These are phyloP conservation scores for Nomada flava DNA, from an alignment of 2,888 invertebrate genomes.

Conservation along the genomic window DNA sequence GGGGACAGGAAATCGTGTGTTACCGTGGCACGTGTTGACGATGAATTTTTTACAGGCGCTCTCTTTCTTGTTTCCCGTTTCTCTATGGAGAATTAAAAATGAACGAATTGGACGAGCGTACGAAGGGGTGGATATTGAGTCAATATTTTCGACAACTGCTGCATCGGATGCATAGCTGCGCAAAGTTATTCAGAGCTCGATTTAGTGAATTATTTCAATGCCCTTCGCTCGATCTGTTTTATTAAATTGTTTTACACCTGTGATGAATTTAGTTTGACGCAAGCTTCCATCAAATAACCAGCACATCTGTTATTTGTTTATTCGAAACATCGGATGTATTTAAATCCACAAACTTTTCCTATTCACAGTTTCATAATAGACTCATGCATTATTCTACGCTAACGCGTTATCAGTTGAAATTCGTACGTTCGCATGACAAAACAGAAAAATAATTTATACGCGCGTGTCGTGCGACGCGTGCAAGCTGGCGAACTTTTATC, in stretches of 20 bases:
- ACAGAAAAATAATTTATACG: conserved; percentile 64
- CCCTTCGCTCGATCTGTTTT: too few relatives aligned
- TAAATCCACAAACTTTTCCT: too few relatives aligned
- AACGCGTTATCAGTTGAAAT: conserved; percentile 27
- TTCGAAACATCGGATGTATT: too few relatives aligned
- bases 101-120: not conserved
- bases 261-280: too few relatives aligned
- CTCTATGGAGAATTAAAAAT: not conserved
- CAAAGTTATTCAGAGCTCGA: too few relatives aligned
- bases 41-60: conserved; percentile 1
- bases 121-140: not conserved
- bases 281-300: too few relatives aligned
- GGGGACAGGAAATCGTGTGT: conserved; percentile 31
- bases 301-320: too few relatives aligned
- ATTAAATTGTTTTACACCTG: too few relatives aligned
- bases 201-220: too few relatives aligned
- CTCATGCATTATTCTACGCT: conserved; percentile 9
- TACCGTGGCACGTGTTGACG: conserved; percentile 31
- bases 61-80: not conserved
- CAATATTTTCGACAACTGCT: not conserved
- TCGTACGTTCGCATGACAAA: conserved; percentile 38
- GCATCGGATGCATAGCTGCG: not conserved
- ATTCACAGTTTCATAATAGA: too few relatives aligned
- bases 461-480: conserved; percentile 19
- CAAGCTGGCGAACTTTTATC: conserved; percentile 65